phyloP scores from a whole-genome alignment of 2,797 vertebrate genomes.

The Oryzias sinensis region DNA sequence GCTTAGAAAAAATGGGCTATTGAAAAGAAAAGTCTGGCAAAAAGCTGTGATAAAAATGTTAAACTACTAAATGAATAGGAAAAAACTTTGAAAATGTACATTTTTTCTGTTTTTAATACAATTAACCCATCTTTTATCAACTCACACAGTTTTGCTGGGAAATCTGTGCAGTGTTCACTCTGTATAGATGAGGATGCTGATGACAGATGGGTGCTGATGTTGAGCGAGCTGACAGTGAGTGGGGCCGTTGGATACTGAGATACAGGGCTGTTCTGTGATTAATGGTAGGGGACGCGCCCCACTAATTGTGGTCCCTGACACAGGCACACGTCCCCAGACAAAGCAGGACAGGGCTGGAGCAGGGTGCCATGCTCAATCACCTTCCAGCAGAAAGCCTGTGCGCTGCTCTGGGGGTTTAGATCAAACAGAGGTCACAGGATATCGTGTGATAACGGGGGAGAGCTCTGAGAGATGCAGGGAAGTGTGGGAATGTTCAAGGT shows the following conservation, averaged over 20 bases:
- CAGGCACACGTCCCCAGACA: slow-evolving; percentile 77
- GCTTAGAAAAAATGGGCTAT: too few species aligned
- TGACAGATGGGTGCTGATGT: slow-evolving; percentile 28
- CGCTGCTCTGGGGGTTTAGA: slow-evolving; percentile 26
- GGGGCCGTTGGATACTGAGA: slow-evolving; percentile 46
- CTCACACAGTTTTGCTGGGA: background rate
- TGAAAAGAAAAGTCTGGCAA: too few species aligned
- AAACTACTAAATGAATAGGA: too few species aligned
- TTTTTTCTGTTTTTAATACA: too few species aligned
- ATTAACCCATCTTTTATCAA: background rate
- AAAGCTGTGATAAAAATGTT: too few species aligned
- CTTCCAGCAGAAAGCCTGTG: slow-evolving; percentile 58
- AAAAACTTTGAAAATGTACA: too few species aligned
- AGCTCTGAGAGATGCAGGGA: slow-evolving; percentile 23
- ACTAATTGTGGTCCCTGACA: slow-evolving; percentile 77
- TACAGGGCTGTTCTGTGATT: slow-evolving; percentile 69
- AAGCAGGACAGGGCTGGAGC: slow-evolving; percentile 71
- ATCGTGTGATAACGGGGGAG: slow-evolving; percentile 62
- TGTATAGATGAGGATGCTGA: slow-evolving; percentile 5
- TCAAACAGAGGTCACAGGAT: slow-evolving; percentile 61
- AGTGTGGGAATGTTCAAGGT: slow-evolving; percentile 15
- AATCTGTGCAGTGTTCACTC: background rate
- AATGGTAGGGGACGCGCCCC: slow-evolving; percentile 76
- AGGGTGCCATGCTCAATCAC: slow-evolving; percentile 76
- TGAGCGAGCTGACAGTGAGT: slow-evolving; percentile 48